These are phyloP conservation scores for Euzophera pinguis DNA, from an alignment of 2,888 invertebrate species.

Conservation along the genomic window DNA sequence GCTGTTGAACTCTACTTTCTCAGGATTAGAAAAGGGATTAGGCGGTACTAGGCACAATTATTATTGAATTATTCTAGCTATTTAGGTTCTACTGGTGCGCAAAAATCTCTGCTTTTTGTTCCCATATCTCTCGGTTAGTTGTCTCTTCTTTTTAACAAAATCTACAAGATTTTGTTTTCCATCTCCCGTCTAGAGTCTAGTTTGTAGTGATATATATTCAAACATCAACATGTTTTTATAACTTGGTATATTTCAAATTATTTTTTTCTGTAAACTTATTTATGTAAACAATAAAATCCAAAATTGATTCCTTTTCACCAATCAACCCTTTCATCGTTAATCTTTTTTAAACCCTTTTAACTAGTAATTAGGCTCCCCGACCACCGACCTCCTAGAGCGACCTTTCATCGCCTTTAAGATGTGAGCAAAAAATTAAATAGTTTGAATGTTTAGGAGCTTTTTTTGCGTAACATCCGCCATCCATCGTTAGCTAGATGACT, in stretches of 20 bases:
- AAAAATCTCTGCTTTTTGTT: too few relatives aligned
- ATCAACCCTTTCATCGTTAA: constrained; percentile 17
- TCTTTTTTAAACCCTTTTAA: constrained; percentile 29
- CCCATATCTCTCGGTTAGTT: too few relatives aligned
- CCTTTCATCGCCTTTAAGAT: constrained; percentile 39
- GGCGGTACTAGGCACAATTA: too few relatives aligned
- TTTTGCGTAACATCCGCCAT: constrained; percentile 54
- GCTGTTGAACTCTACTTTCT: constrained; percentile 37
- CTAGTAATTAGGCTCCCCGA: constrained; percentile 44
- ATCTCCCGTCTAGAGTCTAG: too few relatives aligned
- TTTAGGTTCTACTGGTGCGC: not conserved
- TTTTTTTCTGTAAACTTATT: constrained; percentile 5
- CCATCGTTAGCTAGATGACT: constrained; percentile 56
- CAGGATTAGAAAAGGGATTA: too few relatives aligned
- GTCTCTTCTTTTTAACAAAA: too few relatives aligned
- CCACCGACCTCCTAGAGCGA: constrained; percentile 46
- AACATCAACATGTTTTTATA: too few relatives aligned
- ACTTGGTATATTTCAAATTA: too few relatives aligned
- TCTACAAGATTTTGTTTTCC: too few relatives aligned
- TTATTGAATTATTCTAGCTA: too few relatives aligned
- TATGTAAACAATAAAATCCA: not conserved
- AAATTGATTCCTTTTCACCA: not conserved
- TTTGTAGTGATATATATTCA: too few relatives aligned
- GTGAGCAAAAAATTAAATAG: constrained; percentile 44
- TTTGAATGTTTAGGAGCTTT: constrained; percentile 37